Conservation (phyloP, 2,888 invertebrate genomes). For the Hylaea fasciaria region DNA sequence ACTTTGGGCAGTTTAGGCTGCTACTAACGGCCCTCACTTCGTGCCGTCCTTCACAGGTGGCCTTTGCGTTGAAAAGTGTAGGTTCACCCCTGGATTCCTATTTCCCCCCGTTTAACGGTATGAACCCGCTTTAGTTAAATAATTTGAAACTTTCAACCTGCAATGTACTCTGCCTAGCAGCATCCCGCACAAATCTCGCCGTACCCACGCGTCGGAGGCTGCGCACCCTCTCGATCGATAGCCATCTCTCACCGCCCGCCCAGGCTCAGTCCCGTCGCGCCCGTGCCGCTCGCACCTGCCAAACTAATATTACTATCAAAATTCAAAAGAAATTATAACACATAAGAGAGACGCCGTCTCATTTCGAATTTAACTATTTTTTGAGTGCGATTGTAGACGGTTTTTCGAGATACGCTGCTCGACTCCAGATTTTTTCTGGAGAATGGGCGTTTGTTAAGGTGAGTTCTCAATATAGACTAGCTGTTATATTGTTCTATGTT, state of each 20-base stretch:
- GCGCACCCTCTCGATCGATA: constrained; percentile 74
- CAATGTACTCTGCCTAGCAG: constrained; percentile 47
- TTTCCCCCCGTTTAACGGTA: no score
- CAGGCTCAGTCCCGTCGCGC: constrained; percentile 60
- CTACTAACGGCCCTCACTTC: no score
- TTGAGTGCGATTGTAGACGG: constrained; percentile 25
- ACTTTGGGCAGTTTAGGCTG: no score
- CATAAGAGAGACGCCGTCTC: constrained; percentile 20
- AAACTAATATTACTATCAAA: neutral
- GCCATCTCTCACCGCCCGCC: constrained; percentile 48
- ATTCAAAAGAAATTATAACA: neutral
- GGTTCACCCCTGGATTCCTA: no score
- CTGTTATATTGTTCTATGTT: neutral
- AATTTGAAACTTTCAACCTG: constrained; percentile 23
- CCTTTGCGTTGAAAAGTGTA: no score
- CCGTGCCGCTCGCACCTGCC: constrained; percentile 25
- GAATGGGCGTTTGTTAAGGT: constrained; percentile 69
- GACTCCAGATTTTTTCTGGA: constrained; percentile 59
- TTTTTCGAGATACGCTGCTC: constrained; percentile 27
- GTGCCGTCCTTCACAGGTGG: no score
- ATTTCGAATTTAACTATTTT: constrained; percentile 38
- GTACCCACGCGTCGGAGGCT: constrained; percentile 65
- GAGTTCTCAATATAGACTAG: constrained; percentile 42
- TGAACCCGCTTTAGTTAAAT: neutral
- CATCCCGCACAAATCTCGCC: constrained; percentile 20